These are phyloP conservation scores for Gulo gulo DNA, from an alignment of 2,113 vertebrate genomes.

Conservation along the genomic window DNA sequence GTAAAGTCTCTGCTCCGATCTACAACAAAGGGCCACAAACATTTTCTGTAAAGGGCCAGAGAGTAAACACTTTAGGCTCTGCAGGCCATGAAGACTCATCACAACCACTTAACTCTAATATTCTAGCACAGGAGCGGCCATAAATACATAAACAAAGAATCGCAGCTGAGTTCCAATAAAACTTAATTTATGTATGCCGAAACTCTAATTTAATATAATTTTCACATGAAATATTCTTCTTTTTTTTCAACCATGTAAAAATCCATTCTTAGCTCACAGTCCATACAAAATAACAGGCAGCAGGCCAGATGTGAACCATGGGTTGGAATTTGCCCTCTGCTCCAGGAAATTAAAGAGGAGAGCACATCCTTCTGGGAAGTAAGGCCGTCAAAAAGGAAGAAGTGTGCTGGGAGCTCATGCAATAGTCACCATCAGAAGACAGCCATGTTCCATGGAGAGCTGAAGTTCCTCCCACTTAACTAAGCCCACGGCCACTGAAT, in stretches of 20 bases:
- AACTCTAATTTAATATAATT: slow-evolving; percentile 1
- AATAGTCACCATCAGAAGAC: not conserved
- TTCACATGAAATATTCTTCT: not conserved
- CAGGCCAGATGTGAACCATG: not conserved
- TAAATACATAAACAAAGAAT: not conserved
- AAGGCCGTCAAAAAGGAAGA: not conserved
- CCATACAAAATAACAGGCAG: not conserved
- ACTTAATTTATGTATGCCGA: not conserved
- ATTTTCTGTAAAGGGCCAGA: slow-evolving; percentile 7
- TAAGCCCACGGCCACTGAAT: not conserved
- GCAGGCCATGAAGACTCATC: not conserved
- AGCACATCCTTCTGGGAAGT: not conserved
- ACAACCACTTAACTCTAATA: not conserved
- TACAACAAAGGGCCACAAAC: not conserved
- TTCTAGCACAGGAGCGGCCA: not conserved
- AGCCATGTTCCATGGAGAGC: not conserved
- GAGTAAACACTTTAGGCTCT: not conserved
- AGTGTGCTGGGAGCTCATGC: not conserved
- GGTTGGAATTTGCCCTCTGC: not conserved
- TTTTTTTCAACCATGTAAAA: slow-evolving; percentile 13
- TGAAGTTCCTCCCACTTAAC: not conserved
- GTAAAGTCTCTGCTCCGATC: not conserved
- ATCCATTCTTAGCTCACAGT: not conserved
- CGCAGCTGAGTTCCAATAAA: not conserved
- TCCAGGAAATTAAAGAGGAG: not conserved